Conservation (phyloP, 2,888 invertebrate species). For the Lepidochitona cinerea region DNA sequence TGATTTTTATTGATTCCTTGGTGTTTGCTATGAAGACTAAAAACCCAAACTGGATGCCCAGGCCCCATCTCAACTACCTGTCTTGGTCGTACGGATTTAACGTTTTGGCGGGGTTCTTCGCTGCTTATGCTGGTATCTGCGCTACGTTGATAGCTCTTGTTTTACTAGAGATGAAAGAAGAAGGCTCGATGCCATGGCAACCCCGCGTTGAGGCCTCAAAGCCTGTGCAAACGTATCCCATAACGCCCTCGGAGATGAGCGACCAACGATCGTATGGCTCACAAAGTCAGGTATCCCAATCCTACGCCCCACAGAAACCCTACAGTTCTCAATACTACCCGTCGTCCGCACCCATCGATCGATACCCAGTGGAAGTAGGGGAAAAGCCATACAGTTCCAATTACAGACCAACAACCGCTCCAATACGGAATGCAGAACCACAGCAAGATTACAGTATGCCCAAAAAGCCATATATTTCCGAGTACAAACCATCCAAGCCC, state of each 20-base stretch:
- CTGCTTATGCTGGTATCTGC: slow-evolving; percentile 62
- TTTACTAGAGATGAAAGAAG: slow-evolving; percentile 19
- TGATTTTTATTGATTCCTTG: slow-evolving; percentile 57
- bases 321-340: background rate
- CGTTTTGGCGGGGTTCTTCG: slow-evolving; percentile 77
- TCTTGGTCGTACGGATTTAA: slow-evolving; percentile 96
- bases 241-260: background rate
- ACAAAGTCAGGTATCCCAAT: background rate
- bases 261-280: background rate
- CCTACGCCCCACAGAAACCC: background rate
- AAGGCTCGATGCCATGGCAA: background rate
- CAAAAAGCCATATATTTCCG: background rate
- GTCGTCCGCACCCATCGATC: background rate
- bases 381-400: no score
- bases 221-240: background rate
- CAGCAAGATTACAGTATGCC: background rate
- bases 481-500: background rate
- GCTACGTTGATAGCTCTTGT: slow-evolving; percentile 52
- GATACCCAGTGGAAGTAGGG: no score
- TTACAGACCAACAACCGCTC: no score
- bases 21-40: slow-evolving; percentile 91
- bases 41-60: slow-evolving; percentile 93
- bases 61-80: slow-evolving; percentile 95
- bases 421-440: no score
- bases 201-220: background rate